Evolutionary conservation across 2,113 vertebrate genomes (phyloP).

Genomic region (Stegastes partitus): DNA sequence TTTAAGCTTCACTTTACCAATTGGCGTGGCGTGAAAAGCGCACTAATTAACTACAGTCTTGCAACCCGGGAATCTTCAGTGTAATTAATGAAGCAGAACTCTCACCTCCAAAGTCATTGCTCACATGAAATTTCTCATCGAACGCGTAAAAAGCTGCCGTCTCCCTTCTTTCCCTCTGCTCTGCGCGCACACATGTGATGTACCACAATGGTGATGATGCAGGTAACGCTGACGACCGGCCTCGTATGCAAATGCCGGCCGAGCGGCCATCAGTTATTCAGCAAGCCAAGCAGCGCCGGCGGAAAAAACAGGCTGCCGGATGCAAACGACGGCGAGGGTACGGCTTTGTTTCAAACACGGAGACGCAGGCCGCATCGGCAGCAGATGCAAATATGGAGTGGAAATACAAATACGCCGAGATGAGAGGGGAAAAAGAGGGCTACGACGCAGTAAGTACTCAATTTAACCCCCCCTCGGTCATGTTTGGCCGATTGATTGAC

Average conservation of each 20-base stretch:
- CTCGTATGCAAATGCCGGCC: slow-evolving; percentile 76
- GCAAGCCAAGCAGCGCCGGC: slow-evolving; percentile 21
- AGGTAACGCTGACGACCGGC: slow-evolving; percentile 42
- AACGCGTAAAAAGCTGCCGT: neutral
- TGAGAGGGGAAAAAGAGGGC: neutral
- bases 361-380: slow-evolving; percentile 34
- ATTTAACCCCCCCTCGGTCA: too few species aligned
- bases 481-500: too few species aligned
- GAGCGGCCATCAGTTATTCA: slow-evolving; percentile 70
- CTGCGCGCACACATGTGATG: neutral
- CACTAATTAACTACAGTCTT: neutral
- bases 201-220: neutral
- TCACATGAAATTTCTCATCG: slow-evolving; percentile 30
- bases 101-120: slow-evolving; percentile 78
- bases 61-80: slow-evolving; percentile 1
- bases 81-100: slow-evolving; percentile 6
- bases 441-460: neutral
- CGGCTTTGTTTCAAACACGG: slow-evolving; percentile 63
- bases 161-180: neutral
- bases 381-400: slow-evolving; percentile 73
- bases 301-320: slow-evolving; percentile 74
- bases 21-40: neutral
- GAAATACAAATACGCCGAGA: slow-evolving; percentile 61
- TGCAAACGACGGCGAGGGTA: slow-evolving; percentile 70
- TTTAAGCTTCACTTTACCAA: neutral